Conservation (phyloP, 1,140 invertebrate species). For the Holcopasites calliopsidis region DNA sequence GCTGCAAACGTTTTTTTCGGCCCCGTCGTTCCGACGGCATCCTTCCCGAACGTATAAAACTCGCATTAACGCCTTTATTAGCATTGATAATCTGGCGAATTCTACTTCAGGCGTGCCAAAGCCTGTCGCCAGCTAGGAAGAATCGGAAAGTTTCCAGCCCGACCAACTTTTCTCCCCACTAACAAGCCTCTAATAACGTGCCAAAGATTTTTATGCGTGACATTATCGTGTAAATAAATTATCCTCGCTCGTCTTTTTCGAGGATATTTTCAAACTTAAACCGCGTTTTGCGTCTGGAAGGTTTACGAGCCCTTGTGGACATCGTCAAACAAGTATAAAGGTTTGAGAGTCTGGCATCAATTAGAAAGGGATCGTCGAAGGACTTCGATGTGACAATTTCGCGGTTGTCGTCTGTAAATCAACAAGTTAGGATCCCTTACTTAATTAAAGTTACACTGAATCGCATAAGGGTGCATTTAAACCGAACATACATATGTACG, state of each 20-base stretch:
- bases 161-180: neutral
- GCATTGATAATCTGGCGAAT: conserved; percentile 25
- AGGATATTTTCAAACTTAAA: neutral
- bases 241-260: too few species aligned
- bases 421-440: conserved; percentile 76
- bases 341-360: too few species aligned
- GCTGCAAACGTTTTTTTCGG: conserved; percentile 5
- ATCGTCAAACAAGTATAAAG: too few species aligned
- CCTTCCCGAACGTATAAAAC: conserved; percentile 17
- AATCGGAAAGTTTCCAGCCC: conserved; percentile 20
- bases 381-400: conserved; percentile 64
- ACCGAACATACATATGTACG: conserved; percentile 3
- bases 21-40: neutral
- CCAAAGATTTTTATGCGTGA: conserved; percentile 6
- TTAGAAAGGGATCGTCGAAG: conserved; percentile 69
- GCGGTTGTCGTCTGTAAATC: conserved; percentile 76
- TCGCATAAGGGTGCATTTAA: neutral
- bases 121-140: neutral
- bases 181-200: conserved; percentile 1
- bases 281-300: too few species aligned
- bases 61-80: conserved; percentile 38
- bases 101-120: conserved; percentile 18
- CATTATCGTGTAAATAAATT: conserved; percentile 19
- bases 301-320: too few species aligned
- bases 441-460: conserved; percentile 33